Evolutionary conservation across 2,113 vertebrate genomes (phyloP).

Genomic region (Phasianus colchicus): DNA sequence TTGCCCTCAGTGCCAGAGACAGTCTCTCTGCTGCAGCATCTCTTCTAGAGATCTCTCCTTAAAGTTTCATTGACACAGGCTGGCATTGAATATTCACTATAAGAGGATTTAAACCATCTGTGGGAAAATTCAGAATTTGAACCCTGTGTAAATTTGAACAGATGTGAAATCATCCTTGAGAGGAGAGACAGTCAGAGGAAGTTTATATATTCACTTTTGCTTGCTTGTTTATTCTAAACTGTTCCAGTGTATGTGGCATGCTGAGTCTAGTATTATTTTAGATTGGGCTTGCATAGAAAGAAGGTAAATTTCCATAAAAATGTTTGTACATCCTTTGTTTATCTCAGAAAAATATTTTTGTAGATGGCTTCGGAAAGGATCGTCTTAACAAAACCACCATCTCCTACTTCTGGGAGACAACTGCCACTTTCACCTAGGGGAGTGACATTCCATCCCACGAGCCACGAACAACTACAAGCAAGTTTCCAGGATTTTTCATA

Average conservation of each 20-base stretch:
- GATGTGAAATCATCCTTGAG: not conserved
- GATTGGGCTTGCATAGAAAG: not conserved
- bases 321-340: not conserved
- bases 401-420: not conserved
- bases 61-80: not conserved
- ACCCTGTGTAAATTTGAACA: not conserved
- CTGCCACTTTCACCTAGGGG: not conserved
- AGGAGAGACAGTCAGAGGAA: not conserved
- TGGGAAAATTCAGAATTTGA: not conserved
- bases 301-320: not conserved
- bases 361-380: not conserved
- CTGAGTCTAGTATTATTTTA: not conserved
- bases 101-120: not conserved
- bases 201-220: not conserved
- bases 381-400: not conserved
- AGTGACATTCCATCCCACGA: not conserved
- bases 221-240: not conserved
- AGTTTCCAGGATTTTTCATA: not conserved
- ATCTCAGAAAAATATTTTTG: not conserved
- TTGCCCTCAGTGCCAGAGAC: fast-evolving
- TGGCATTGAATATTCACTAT: not conserved
- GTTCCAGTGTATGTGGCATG: not conserved
- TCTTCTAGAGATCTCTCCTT: not conserved
- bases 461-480: not conserved
- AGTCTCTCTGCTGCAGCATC: not conserved